Evolutionary conservation across 2,797 vertebrate species (phyloP), one percentile per base, ranked within the genome.

Genomic region (Macrochelys suwanniensis): DNA sequence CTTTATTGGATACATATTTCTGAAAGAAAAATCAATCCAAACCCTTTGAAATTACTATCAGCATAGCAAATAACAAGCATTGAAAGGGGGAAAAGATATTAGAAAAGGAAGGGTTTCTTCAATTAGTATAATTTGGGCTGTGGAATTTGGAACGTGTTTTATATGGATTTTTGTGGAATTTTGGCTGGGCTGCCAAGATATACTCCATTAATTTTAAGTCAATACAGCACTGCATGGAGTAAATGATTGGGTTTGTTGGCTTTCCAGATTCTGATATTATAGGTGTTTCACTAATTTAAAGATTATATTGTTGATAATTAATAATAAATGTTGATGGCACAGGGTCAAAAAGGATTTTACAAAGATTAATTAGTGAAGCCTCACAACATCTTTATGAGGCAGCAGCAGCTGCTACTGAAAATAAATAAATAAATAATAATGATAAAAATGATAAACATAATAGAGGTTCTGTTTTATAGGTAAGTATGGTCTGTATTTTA

Each of bases 161-260:
- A 96, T 91, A 96, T 80, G 94, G 90, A 96, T 96, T 95, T 97
- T 97, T 96, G 96, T 95, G 95, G 95, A 95, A 6, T 94, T 97
- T 97, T 76, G 95, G 45, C 65, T 97, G 93, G 80, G 82, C 95
- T 92, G 90, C 90, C 90, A 91, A 96, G 92, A 78, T 80, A 90
- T 45, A 82, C 85, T 91, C 61, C 68, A 86, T 91, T 92, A 96
- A 94, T 93, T 95, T 96, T 94, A 78, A 96, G 86, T 86, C 88
- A 96, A 88, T 91, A 82, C 37, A 89, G 90, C 7, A 59, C 79
- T 96, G 89, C 56, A 86, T 49, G 93, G 80, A 93, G 74, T 76
- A 97, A 97, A 93, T 61, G 96, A 93, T 92, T 92, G 93, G 76
- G 56, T 50, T 91, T 90, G 45, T 92, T 97, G 93, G 84, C 82